These are phyloP conservation scores for Grapholita molesta DNA, from an alignment of 1,140 invertebrate genomes.

Conservation along the genomic window DNA sequence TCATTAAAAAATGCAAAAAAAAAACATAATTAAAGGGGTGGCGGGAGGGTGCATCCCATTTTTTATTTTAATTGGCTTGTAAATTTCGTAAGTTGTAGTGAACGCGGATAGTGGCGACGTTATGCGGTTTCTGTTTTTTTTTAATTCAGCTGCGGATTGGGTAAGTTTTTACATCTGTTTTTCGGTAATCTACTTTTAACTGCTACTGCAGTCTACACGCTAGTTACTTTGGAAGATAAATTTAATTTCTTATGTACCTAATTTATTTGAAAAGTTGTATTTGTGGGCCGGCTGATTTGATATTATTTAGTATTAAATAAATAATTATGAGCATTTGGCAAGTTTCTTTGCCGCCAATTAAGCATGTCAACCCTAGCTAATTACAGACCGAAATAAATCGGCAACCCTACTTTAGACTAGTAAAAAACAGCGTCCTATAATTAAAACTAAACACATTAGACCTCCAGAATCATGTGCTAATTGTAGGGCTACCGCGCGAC, in stretches of 20 bases:
- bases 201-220: too few relatives aligned
- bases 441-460: conserved; percentile 17
- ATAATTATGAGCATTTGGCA: not conserved
- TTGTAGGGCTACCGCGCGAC: not conserved
- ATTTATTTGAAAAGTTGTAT: too few relatives aligned
- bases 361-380: not conserved
- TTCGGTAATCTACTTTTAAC: not conserved
- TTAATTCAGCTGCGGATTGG: not conserved
- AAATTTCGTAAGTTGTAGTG: conserved; percentile 72
- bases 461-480: conserved; percentile 16
- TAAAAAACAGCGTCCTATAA: conserved; percentile 1
- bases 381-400: not conserved
- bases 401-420: not conserved
- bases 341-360: not conserved
- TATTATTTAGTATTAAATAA: not conserved
- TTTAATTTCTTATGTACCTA: not conserved
- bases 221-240: not conserved
- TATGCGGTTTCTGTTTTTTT: conserved; percentile 30
- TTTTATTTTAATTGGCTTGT: conserved; percentile 75
- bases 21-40: conserved; percentile 74
- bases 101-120: conserved; percentile 37
- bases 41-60: conserved; percentile 61
- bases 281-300: too few relatives aligned
- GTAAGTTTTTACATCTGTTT: not conserved
- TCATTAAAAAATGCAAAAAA: conserved; percentile 74